Conservation (phyloP, 2,888 invertebrate species). For the Coelinius sp. region DNA sequence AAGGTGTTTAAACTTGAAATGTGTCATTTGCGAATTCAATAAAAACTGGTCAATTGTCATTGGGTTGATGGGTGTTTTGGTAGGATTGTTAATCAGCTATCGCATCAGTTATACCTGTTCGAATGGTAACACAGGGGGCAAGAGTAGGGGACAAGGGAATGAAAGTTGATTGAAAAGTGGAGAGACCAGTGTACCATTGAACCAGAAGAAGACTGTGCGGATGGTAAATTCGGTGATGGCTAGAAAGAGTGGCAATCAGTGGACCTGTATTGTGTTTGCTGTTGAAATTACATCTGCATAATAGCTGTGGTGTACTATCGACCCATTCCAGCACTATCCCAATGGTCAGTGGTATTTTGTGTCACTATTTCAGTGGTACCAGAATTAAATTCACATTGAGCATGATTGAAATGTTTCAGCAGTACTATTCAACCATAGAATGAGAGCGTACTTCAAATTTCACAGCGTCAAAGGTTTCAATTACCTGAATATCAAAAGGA, state of each 20-base stretch:
- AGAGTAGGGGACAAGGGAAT: slow-evolving; percentile 32
- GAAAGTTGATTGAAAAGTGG: slow-evolving; percentile 48
- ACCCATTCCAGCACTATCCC: slow-evolving; percentile 57
- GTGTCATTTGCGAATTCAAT: background rate
- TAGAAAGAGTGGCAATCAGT: slow-evolving; percentile 52
- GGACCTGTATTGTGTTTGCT: slow-evolving; percentile 59
- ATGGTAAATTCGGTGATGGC: slow-evolving; percentile 53
- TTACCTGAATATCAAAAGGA: background rate
- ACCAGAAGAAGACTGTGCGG: slow-evolving; percentile 54
- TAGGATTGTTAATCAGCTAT: slow-evolving; percentile 1
- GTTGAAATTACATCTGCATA: slow-evolving; percentile 67
- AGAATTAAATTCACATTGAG: slow-evolving; percentile 6
- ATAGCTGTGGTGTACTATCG: slow-evolving; percentile 63
- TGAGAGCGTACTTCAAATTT: background rate
- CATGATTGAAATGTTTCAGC: slow-evolving; percentile 14
- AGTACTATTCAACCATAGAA: background rate
- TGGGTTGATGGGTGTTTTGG: background rate
- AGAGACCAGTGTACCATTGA: slow-evolving; percentile 42
- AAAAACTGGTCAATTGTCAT: background rate
- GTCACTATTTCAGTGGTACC: slow-evolving; percentile 38
- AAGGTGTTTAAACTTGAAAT: background rate
- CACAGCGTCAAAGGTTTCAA: background rate
- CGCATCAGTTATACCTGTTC: background rate
- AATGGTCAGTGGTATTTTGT: slow-evolving; percentile 58
- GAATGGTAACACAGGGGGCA: background rate